A percentile compares a stretch with the other conserved stretches of the same genome.
Conservation (phyloP, 1,140 invertebrate species). For the Neelides sp. region DNA sequence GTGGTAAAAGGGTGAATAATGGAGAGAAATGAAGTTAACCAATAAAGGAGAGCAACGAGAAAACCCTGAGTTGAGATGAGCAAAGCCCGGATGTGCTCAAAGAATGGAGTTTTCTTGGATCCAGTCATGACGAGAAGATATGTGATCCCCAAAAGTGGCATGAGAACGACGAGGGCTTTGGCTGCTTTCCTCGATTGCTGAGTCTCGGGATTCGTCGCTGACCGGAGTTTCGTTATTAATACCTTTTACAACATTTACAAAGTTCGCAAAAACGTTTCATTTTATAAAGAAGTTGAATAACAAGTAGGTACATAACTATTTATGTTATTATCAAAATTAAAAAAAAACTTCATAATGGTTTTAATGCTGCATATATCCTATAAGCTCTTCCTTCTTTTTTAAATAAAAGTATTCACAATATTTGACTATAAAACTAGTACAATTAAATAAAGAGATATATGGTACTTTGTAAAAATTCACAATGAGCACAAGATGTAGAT, state of each 20-base stretch:
- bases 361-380: no score
- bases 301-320: not conserved
- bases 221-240: constrained; percentile 77
- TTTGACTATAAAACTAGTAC: no score
- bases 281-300: not conserved
- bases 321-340: no score
- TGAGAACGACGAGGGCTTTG: constrained; percentile 75
- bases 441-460: no score
- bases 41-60: no score
- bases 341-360: no score
- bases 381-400: no score
- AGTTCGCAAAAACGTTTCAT: not conserved
- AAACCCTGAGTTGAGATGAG: constrained; percentile 70
- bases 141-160: constrained; percentile 76
- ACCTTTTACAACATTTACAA: constrained; percentile 48
- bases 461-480: no score
- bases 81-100: constrained; percentile 48
- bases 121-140: constrained; percentile 69
- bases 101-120: constrained; percentile 12
- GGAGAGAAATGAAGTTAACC: no score
- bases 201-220: constrained; percentile 69
- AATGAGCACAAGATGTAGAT: no score
- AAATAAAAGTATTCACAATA: no score
- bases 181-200: constrained; percentile 78
- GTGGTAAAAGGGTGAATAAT: no score